Evolutionary conservation across 2,888 invertebrate species (phyloP), one percentile per base, ranked within the genome.

Genomic region (Aphrophora alni): DNA sequence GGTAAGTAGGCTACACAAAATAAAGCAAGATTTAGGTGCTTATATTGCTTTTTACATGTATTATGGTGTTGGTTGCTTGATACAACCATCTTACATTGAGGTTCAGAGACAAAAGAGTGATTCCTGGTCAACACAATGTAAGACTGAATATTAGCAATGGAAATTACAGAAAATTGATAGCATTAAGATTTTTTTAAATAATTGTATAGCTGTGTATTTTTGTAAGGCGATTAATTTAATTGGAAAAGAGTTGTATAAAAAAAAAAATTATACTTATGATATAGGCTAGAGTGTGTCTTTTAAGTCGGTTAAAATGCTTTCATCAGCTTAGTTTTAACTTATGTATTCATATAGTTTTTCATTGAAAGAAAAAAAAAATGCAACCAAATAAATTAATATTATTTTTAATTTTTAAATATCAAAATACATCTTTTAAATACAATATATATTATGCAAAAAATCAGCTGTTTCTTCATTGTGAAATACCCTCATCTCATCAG

Each of bases 201-300:
- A 59, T 59, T 59, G 59, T 59, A 59, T 59, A 59, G 59, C 59
- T 59, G 59, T 59, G 59, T 59, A 59, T 59, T 59, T 59, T 59
- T 59, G 59, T 59, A 59, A 59, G 44, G 59, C 59, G 21, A 59
- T 59, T 59, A 59, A 59, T 59, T 59, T 59, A 59, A 59, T 59
- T 59, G 59, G 59, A 59, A 44, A 44, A 59, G 59, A 59, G 59
- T 59, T 59, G 59, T 59, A 59, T 59, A 59, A 21, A 59, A 3
- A 59, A 59, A 59, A 3, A 59, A 59, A 59, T 59, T 59, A 59
- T 59, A 59, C 44, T 44, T 44, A 59, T 3, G 3, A 33, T 33
- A 33, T 33, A 33, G 8, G 8, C 21, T 59, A 59, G 59, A 59
- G 12, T 59, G 59, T 59, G 59, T 21, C 59, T 59, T n/a, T n/a